Base-by-base conservation (phyloP, 35 echinoderm and acorn worm genomes). In the Diadema setosum region DNA sequence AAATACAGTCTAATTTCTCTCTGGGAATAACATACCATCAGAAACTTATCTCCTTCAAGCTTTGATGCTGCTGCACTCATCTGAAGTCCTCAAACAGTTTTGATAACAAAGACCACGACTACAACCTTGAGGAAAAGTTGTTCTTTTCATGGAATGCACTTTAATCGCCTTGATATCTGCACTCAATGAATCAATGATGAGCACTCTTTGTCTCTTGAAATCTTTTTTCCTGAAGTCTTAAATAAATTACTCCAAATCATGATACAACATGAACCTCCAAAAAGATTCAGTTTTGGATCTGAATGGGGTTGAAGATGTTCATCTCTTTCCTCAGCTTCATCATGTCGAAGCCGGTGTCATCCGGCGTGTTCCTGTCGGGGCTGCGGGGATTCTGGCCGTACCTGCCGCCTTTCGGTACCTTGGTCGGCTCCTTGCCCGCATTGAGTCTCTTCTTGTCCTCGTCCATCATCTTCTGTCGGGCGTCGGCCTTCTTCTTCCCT, bases 251-350 rank as follows among this genome's bases (percentile, higher is more conserved):
- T 60, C 30, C 57, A 67, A 67, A 67, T 34, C 63, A 33, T 31
- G 14, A 26, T 9, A 26, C 27, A 2, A 15, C 37, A 6, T 31
- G 29, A 33, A 1, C 26, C 37, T 33, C 8, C 27, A 32, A 14
- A 36, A 86, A 32, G 12, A 26, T 5, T 81, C 81, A 91, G 46
- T 91, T 80, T 48, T 67, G 12, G 18, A 91, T 74, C 39, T 94
- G 80, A 24, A 98, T 56, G 14, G 92, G 92, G 36, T 98, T 90
- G 12, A 98, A 87, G 12, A 98, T 98, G 65, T 94, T 93, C 96
- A 98, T 98, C 43, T 98, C 96, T 83, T 98, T 94, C 7, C 92
- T 86, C 18, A 98, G 91, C 63, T 91, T 94, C 89, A 91, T 88
- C 36, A 98, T 61, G 74, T 98, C 96, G 84, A 98, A 98, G 15